Evolutionary conservation across 2,113 vertebrate species (phyloP).

Genomic region (Laterallus jamaicensis): DNA sequence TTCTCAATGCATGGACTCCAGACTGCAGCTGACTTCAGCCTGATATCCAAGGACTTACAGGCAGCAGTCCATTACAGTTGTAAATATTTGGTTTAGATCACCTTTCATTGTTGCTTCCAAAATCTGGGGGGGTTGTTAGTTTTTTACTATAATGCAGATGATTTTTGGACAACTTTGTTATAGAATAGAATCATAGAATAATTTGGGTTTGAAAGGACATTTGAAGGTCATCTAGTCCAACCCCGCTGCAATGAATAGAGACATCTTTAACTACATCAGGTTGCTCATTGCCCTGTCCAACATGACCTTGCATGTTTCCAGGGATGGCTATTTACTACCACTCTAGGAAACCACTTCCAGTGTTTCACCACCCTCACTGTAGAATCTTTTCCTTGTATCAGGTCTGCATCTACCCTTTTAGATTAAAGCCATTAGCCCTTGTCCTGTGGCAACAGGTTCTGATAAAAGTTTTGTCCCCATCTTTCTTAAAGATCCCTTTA

Average conservation of each 20-base stretch:
- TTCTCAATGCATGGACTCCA: neutral
- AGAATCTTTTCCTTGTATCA: neutral
- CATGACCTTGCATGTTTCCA: neutral
- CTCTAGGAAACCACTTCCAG: neutral
- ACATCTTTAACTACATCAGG: neutral
- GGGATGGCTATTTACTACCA: neutral
- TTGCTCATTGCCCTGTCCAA: neutral
- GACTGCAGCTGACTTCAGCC: neutral
- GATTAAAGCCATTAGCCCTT: neutral
- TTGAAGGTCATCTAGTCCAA: neutral
- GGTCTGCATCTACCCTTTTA: neutral
- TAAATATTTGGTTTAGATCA: neutral
- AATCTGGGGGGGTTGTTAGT: neutral
- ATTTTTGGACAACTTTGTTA: neutral
- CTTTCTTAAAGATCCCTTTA: neutral
- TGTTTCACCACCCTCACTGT: neutral
- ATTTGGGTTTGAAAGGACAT: neutral
- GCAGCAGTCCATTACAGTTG: neutral
- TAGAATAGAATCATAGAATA: neutral
- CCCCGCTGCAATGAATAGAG: accelerated
- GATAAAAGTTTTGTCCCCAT: neutral
- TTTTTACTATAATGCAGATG: neutral
- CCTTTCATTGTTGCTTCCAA: neutral
- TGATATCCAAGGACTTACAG: neutral
- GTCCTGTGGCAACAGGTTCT: neutral